Evolutionary conservation across 2,113 vertebrate genomes (phyloP).

Genomic region (Spizaetus ornatus): DNA sequence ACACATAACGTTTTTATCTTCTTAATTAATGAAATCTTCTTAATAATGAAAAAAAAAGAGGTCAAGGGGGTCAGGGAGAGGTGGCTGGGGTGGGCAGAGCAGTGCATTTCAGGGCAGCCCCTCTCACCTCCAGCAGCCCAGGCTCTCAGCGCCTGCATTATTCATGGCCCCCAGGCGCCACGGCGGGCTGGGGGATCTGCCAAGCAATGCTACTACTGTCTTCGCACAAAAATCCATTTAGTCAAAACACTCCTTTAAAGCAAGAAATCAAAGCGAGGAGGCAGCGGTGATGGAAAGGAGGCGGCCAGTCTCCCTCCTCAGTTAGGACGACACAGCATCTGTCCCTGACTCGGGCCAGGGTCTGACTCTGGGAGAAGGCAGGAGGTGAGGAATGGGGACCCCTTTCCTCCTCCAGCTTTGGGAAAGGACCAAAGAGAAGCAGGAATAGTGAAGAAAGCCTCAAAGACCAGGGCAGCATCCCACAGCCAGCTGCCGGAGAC

Average conservation of each 20-base stretch:
- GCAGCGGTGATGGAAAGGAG: not conserved
- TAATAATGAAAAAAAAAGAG: not conserved
- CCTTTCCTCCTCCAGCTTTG: not conserved
- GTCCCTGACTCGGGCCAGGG: not conserved
- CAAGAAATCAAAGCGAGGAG: not conserved
- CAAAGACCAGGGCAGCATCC: not conserved
- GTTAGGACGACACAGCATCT: rapidly evolving
- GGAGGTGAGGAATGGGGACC: not conserved
- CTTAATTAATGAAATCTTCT: not conserved
- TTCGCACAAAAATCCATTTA: constrained; percentile 39
- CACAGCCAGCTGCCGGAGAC: not conserved
- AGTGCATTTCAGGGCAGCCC: not conserved
- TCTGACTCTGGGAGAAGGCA: not conserved
- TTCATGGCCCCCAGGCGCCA: not conserved
- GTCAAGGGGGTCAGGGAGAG: not conserved
- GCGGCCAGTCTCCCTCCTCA: rapidly evolving
- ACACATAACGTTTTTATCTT: not conserved
- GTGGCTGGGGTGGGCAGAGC: not conserved
- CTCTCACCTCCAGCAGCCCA: not conserved
- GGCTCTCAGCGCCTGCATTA: not conserved
- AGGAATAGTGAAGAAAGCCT: not conserved
- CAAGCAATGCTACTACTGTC: constrained; percentile 42
- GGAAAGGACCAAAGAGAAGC: not conserved
- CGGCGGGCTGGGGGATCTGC: not conserved
- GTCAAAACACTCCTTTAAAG: constrained; percentile 27